Evolutionary conservation across 2,888 invertebrate genomes (phyloP), one percentile per base, ranked within the genome.

Genomic region (Anagyrus pseudococci): DNA sequence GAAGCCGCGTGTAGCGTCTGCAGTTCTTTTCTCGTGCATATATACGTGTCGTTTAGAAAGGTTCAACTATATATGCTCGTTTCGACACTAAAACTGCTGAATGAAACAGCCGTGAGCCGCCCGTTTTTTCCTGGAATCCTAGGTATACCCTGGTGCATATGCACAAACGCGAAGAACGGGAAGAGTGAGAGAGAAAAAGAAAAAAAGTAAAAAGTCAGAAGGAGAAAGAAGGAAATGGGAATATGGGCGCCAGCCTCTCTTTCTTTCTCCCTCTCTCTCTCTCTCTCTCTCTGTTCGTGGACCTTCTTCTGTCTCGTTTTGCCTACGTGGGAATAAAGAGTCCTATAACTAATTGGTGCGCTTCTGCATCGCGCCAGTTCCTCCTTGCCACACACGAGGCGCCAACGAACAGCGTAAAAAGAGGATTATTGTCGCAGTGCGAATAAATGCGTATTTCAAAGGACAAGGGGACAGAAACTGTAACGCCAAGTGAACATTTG

Each of bases 251-350:
- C n/a, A 25, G 44, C 48, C 13, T 37, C n/a, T n/a, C n/a, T n/a
- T n/a, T n/a, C n/a, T n/a, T n/a, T n/a, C 17, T 44, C 1, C 44
- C n/a, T n/a, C 4, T 44, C 22, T 44, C 19, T 17, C 19, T 44
- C 2, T 44, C 4, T n/a, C n/a, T n/a, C n/a, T n/a, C n/a, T n/a
- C n/a, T n/a, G n/a, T n/a, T n/a, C n/a, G n/a, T n/a, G n/a, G n/a
- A n/a, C n/a, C n/a, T n/a, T n/a, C n/a, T n/a, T n/a, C n/a, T n/a
- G n/a, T 44, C 2, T 33, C 58, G 58, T 53, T 25, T 64, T 50
- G 61, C 53, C 48, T 59, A 58, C 66, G 62, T 66, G 66, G 62
- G 66, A 66, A 66, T 66, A 62, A 66, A 48, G 58, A 66, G 57
- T 59, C 58, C 59, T 62, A 62, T 66, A 66, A 66, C 62, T 66